Conservation (phyloP, 37 sponge, comb jelly and placozoan genomes). For the Aphrocallistes beatrix region DNA sequence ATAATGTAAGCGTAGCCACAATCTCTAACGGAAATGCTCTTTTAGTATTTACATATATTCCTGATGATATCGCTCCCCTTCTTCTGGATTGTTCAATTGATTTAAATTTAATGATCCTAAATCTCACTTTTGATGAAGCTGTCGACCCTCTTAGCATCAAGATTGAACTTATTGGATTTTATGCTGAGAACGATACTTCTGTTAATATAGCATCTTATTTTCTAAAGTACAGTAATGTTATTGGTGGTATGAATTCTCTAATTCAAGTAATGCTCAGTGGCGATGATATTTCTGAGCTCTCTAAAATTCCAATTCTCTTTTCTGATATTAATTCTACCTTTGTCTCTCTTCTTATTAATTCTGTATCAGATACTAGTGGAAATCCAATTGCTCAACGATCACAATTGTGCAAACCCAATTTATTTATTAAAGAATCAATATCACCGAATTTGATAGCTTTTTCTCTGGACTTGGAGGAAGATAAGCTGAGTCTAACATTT, state of each 20-base stretch:
- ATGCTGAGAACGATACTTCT: conserved; percentile 22
- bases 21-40: conserved; percentile 34
- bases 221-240: conserved; percentile 30
- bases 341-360: conserved; percentile 30
- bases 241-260: conserved; percentile 23
- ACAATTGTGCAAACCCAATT: conserved; percentile 19
- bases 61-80: conserved; percentile 47
- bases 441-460: conserved; percentile 46
- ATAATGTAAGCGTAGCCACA: conserved; percentile 24
- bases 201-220: conserved; percentile 28
- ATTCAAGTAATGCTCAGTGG: conserved; percentile 33
- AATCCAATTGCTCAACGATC: conserved; percentile 25
- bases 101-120: conserved; percentile 34
- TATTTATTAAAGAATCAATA: conserved; percentile 35
- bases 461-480: conserved; percentile 50
- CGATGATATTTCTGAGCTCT: conserved; percentile 46
- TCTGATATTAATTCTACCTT: conserved; percentile 27
- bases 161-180: conserved; percentile 23
- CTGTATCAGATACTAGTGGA: conserved; percentile 39
- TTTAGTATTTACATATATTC: conserved; percentile 39
- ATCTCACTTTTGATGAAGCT: conserved; percentile 66
- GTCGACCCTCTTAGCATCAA: conserved; percentile 23
- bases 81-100: conserved; percentile 40
- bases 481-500: conserved; percentile 53
- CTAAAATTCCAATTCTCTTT: conserved; percentile 27